Base-by-base conservation (phyloP, 2,888 invertebrate species). In the Drosophila macrothrix region DNA sequence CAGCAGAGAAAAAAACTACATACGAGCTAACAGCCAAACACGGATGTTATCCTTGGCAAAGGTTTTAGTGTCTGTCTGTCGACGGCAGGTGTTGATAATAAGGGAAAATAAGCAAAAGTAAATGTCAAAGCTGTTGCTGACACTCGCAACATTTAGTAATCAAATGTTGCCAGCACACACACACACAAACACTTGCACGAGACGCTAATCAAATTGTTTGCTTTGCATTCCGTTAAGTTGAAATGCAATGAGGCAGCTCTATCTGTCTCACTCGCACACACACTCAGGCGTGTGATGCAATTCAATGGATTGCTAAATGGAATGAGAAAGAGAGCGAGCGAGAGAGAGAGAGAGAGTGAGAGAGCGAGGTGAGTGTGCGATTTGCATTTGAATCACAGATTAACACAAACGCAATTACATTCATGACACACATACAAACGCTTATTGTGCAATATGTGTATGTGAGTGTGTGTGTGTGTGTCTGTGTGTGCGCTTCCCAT, bases 31-130 rank as follows among this genome's bases (percentile, higher is more conserved):
- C 55, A 74, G 49, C 52, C 71, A 73, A 67, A 65, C 64, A 75
- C 63, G 70, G 62, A 80, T 72, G 72, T 75, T 79, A 79, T 82
- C 77, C 84, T 73, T 80, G 84, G 64, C 59, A 87, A 76, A 78
- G 89, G 86, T 84, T 85, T 87, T 84, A 82, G 78, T 88, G 87
- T 89, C 87, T 83, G 46, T 25, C 67, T 87, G 83, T 83, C 85
- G 80, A 76, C 84, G 82, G 75, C 89, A 87, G 88, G 89, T 89
- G 86, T 82, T 81, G 83, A 79, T 77, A 84, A 87, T 75, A 75
- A 71, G 68, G 63, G 50, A 67, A 73, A 31, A 41, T 33, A 35
- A 54, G 60, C 69, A 73, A 65, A 52, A 50, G 60, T 74, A 77
- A 81, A 86, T 78, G 78, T 83, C 70, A 82, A 70, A 84, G 84